A percentile compares a stretch with the other conserved stretches of the same genome.
phyloP scores from a whole-genome alignment of 1,140 invertebrate species.

The Macrocentrus cingulum region DNA sequence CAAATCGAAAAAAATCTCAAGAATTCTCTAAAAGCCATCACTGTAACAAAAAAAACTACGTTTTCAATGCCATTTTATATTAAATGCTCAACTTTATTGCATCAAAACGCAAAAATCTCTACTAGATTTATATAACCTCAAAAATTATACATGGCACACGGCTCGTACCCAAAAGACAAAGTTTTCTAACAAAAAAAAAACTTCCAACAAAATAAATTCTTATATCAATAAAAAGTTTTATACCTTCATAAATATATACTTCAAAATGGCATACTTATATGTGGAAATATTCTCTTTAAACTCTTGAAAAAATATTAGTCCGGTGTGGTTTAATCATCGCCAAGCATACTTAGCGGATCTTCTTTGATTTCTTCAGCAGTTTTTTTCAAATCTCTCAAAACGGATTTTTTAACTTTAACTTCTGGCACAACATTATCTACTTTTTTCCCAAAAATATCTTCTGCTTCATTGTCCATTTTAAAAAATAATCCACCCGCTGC shows the following conservation, averaged over 20 bases:
- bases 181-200: no score
- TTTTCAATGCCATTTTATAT: no score
- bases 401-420: constrained; percentile 38
- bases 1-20: no score
- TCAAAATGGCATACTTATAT: constrained; percentile 7
- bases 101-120: no score
- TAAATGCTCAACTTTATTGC: no score
- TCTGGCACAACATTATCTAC: constrained; percentile 9
- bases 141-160: no score
- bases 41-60: no score
- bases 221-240: no score
- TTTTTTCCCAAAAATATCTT: constrained; percentile 40
- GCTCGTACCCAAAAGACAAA: no score
- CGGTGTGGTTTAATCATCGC: constrained; percentile 40
- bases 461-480: constrained; percentile 34
- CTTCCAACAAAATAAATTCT: no score
- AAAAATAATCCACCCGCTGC: constrained; percentile 33
- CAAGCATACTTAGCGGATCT: constrained; percentile 50
- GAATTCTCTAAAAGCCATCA: no score
- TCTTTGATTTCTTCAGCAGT: constrained; percentile 51
- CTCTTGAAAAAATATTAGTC: constrained; percentile 17
- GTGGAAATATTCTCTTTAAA: constrained; percentile 10
- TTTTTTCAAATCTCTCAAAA: constrained; percentile 50
- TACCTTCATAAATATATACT: constrained; percentile 25
- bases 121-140: no score